Evolutionary conservation across 2,888 invertebrate genomes (phyloP), one percentile per base, ranked within the genome.

Genomic region (Troglohyphantes excavatus): DNA sequence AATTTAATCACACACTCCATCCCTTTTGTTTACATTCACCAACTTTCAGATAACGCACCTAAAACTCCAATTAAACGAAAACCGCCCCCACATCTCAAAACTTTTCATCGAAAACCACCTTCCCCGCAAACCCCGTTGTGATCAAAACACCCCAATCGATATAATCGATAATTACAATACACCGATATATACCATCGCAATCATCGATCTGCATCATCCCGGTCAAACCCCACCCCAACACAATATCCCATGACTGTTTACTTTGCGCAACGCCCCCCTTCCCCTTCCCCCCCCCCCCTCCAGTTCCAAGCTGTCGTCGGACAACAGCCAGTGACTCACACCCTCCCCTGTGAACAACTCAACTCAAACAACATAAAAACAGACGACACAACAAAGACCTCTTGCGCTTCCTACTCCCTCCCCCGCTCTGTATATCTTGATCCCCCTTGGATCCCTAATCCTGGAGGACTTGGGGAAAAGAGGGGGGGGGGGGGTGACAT

Each of bases 111-210:
- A n/a, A 67, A 67, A 13, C 27, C 29, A 33, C 27, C 27, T 26
- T 9, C 19, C 27, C 67, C 21, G 7, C 23, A 65, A n/a, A n/a
- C 65, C 2, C 23, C 21, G n/a, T n/a, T n/a, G 27, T 27, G 39
- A 70, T 70, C 68, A 70, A 70, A 70, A 23, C 39, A 39, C 21
- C 33, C 33, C 68, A 29, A 29, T 70, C 33, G 33, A 70, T 33
- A 19, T 23, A 83, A 83, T 83, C 83, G 65, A 83, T 83, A 83
- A 83, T 83, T 73, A 83, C 63, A 61, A 73, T 63, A 63, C 70
- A 72, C 73, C 65, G 63, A 53, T 46, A 73, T 19, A 17, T 39
- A 29, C 33, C 46, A 73, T 39, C 46, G 26, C 43, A 73, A 73
- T 73, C 61, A 73, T 73, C 73, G 73, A 73, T 73, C 73, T 39